Evolutionary conservation across 2,888 invertebrate genomes (phyloP).

Genomic region (Drosophila mimica): DNA sequence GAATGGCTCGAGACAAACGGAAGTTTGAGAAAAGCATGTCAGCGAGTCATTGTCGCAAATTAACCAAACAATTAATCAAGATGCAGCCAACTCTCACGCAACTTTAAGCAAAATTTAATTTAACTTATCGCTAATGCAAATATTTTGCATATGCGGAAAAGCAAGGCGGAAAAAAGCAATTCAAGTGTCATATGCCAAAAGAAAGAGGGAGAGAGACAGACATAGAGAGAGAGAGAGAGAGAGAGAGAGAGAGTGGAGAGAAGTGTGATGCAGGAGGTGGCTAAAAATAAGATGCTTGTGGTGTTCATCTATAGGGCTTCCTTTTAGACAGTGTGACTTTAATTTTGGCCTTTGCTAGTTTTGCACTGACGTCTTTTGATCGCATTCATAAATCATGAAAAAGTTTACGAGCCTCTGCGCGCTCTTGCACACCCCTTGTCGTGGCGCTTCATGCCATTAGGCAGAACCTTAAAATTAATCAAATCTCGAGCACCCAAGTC

Average conservation of each 20-base stretch:
- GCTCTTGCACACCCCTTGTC: background rate
- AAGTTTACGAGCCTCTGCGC: background rate
- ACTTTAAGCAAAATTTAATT: conserved; percentile 35
- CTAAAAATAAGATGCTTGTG: background rate
- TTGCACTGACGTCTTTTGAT: conserved; percentile 1
- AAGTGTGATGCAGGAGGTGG: background rate
- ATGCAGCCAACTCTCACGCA: conserved; percentile 1
- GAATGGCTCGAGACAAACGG: conserved; percentile 2
- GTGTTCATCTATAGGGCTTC: conserved; percentile 1
- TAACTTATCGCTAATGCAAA: conserved; percentile 39
- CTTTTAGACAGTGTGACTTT: conserved; percentile 2
- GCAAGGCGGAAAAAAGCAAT: conserved; percentile 3
- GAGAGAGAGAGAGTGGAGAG: too few species aligned
- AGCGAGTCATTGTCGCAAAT: conserved; percentile 41
- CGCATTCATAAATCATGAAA: conserved; percentile 20
- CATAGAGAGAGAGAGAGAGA: background rate
- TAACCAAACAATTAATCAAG: conserved; percentile 62
- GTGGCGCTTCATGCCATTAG: background rate
- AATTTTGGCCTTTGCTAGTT: background rate
- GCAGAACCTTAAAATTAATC: conserved; percentile 13
- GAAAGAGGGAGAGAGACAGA: background rate
- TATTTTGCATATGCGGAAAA: conserved; percentile 3
- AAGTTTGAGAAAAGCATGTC: conserved; percentile 36
- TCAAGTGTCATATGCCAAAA: conserved; percentile 1
- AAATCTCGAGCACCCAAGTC: conserved; percentile 6